Conservation (phyloP, 2,113 vertebrate genomes). For the Sander vitreus region DNA sequence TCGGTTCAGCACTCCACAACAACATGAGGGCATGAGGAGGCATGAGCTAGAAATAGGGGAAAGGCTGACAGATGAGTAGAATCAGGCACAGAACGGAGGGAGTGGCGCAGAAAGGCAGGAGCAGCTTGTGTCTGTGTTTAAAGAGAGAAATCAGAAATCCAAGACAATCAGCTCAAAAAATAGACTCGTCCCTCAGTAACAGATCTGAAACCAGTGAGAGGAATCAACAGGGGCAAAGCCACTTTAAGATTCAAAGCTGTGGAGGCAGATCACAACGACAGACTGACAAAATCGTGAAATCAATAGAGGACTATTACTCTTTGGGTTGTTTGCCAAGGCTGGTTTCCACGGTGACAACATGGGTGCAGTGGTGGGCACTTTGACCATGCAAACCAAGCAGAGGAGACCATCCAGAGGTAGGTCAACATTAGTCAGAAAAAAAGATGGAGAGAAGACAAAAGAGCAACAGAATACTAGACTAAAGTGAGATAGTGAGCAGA, state of each 20-base stretch:
- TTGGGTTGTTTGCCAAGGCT: slow-evolving; percentile 70
- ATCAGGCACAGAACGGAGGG: slow-evolving; percentile 69
- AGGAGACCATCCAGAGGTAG: slow-evolving; percentile 96
- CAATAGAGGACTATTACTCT: slow-evolving; percentile 58
- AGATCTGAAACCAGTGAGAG: slow-evolving; percentile 50
- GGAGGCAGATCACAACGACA: slow-evolving; percentile 26
- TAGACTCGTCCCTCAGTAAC: slow-evolving; percentile 46
- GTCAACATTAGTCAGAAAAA: slow-evolving; percentile 62
- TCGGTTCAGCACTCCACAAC: slow-evolving; percentile 51
- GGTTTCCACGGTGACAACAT: slow-evolving; percentile 87
- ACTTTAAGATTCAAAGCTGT: slow-evolving; percentile 40
- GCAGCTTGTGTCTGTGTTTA: slow-evolving; percentile 61
- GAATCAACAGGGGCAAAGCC: slow-evolving; percentile 46
- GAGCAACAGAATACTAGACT: slow-evolving; percentile 32
- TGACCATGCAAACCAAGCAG: slow-evolving; percentile 98
- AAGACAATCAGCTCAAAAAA: slow-evolving; percentile 56
- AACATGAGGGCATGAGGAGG: slow-evolving; percentile 69
- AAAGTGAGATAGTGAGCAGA: slow-evolving; percentile 3
- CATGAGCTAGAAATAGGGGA: slow-evolving; percentile 54
- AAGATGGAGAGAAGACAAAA: slow-evolving; percentile 32
- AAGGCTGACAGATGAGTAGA: slow-evolving; percentile 71
- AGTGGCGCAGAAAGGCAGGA: slow-evolving; percentile 74
- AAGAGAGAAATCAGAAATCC: slow-evolving; percentile 71
- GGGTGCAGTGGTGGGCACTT: slow-evolving; percentile 98
- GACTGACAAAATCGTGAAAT: slow-evolving; percentile 35